A percentile compares a stretch with the other conserved stretches of the same genome.
These are phyloP conservation scores for Cheirogaleus medius DNA, from an alignment of 2,113 vertebrate species.

Conservation along the genomic window DNA sequence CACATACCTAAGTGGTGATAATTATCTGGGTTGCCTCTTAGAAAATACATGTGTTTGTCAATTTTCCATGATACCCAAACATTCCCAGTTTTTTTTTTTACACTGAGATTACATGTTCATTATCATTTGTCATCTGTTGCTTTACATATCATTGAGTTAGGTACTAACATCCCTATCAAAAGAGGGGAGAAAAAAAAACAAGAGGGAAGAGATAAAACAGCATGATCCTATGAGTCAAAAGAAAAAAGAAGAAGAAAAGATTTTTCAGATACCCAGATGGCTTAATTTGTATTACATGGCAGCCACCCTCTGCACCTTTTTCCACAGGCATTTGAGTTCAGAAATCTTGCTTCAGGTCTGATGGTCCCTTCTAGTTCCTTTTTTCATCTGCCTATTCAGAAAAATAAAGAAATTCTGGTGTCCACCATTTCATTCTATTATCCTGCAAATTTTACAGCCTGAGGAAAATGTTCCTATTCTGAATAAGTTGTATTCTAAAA, in stretches of 20 bases:
- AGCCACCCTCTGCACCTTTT: neutral
- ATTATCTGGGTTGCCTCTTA: neutral
- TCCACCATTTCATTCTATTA: neutral
- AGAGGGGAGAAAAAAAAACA: fast-evolving
- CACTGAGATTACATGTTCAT: neutral
- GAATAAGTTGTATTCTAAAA: neutral
- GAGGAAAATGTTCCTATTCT: constrained; percentile 16
- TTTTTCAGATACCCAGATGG: neutral
- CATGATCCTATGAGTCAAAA: neutral
- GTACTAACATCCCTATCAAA: neutral
- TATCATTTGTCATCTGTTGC: neutral
- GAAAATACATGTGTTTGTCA: neutral
- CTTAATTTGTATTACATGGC: neutral
- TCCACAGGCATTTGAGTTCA: neutral
- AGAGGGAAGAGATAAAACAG: neutral
- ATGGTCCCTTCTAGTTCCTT: neutral
- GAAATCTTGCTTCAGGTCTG: neutral
- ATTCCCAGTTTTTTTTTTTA: neutral
- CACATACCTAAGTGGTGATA: neutral
- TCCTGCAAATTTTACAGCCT: neutral
- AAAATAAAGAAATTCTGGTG: constrained; percentile 3
- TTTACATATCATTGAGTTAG: neutral
- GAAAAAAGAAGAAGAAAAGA: neutral
- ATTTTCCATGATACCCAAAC: neutral
- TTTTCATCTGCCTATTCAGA: neutral